phyloP scores from a whole-genome alignment of 92 coral and sea anemone species.

The Chrysogorgia sp. region DNA sequence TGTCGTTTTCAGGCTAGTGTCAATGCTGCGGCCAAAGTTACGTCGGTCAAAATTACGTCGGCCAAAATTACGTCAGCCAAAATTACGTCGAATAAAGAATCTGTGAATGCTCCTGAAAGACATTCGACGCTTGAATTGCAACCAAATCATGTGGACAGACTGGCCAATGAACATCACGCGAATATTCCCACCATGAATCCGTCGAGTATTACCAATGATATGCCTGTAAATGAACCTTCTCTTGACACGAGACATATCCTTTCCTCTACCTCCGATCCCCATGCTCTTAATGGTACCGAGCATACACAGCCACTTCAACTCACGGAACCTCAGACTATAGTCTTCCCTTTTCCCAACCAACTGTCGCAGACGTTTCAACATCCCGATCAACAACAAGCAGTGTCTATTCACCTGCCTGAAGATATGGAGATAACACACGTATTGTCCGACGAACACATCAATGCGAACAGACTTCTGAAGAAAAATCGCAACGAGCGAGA shows the following conservation, averaged over 20 bases:
- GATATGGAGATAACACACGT: constrained; percentile 38
- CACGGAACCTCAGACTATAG: constrained; percentile 6
- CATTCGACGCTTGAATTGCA: background rate
- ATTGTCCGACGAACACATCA: constrained; percentile 11
- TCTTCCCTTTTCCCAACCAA: constrained; percentile 8
- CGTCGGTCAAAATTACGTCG: no score
- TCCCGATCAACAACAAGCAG: constrained; percentile 3
- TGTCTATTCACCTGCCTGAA: constrained; percentile 33
- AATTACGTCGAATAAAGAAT: background rate
- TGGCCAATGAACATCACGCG: constrained; percentile 10
- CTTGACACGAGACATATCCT: background rate
- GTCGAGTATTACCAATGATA: constrained; percentile 10
- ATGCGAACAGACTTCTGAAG: constrained; percentile 1
- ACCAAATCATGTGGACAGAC: constrained; percentile 18
- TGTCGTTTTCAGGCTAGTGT: background rate
- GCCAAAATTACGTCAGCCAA: no score
- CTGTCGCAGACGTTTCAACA: constrained; percentile 11
- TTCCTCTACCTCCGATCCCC: background rate
- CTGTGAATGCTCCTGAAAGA: background rate
- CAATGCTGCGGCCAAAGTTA: constrained; percentile 11
- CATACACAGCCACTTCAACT: constrained; percentile 10
- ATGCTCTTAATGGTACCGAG: constrained; percentile 3
- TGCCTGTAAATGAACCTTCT: background rate
- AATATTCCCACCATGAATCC: background rate
- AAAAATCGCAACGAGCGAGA: constrained; percentile 75